These are phyloP conservation scores for Amphiprion ocellaris DNA, from an alignment of 2,113 vertebrate genomes.

Conservation along the genomic window DNA sequence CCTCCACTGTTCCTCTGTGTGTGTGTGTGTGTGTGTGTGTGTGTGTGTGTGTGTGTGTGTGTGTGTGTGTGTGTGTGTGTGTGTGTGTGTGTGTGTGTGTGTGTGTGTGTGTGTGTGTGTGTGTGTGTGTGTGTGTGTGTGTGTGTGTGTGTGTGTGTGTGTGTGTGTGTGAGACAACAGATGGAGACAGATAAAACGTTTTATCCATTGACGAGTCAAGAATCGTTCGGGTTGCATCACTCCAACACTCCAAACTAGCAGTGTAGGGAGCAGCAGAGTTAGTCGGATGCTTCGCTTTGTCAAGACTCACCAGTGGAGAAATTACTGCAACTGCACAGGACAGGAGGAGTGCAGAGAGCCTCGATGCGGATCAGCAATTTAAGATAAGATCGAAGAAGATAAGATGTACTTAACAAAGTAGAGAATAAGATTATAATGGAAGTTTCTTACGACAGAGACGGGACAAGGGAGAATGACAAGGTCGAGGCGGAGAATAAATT, in stretches of 20 bases:
- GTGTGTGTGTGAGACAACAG: constrained; percentile 48
- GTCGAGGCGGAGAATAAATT: constrained; percentile 36
- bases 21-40: constrained; percentile 33
- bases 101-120: constrained; percentile 34
- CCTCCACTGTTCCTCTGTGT: constrained; percentile 33
- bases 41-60: constrained; percentile 33
- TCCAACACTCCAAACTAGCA: constrained; percentile 6
- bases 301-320: constrained; percentile 33
- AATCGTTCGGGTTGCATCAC: constrained; percentile 35
- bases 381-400: constrained; percentile 60
- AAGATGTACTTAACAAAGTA: constrained; percentile 47
- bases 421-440: constrained; percentile 51
- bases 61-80: constrained; percentile 35
- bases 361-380: constrained; percentile 61
- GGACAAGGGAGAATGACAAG: constrained; percentile 24
- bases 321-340: constrained; percentile 42
- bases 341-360: constrained; percentile 31
- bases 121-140: constrained; percentile 36
- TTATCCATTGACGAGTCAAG: constrained; percentile 67
- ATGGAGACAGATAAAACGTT: constrained; percentile 72
- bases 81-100: constrained; percentile 34
- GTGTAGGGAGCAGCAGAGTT: constrained; percentile 29
- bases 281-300: constrained; percentile 45
- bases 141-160: constrained; percentile 35
- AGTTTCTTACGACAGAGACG: constrained; percentile 23